phyloP scores from a whole-genome alignment of 2,797 vertebrate species.

The Rhinophrynus dorsalis region DNA sequence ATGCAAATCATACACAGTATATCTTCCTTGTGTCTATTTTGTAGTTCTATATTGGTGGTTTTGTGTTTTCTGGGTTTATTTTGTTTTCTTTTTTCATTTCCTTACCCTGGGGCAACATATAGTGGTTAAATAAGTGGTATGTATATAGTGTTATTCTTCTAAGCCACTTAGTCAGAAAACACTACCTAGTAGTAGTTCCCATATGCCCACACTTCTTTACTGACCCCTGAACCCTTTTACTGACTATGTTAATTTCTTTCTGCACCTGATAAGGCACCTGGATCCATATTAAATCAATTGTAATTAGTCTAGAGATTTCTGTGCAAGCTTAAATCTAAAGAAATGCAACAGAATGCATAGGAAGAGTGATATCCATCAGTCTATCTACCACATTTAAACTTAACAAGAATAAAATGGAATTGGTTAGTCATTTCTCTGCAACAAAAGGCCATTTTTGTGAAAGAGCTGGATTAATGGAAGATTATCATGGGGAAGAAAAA shows the following conservation, averaged over 20 bases:
- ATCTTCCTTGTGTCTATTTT: no score
- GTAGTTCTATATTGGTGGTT: no score
- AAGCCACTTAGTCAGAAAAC: no score
- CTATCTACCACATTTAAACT: conserved; percentile 39
- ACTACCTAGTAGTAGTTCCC: conserved; percentile 73
- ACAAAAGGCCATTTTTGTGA: background rate
- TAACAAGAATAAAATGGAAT: conserved; percentile 26
- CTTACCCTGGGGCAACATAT: no score
- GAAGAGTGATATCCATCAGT: conserved; percentile 54
- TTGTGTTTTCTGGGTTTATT: no score
- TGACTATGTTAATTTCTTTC: conserved; percentile 91
- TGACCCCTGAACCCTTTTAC: conserved; percentile 87
- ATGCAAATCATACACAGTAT: no score
- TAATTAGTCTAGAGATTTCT: conserved; percentile 89
- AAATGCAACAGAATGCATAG: conserved; percentile 63
- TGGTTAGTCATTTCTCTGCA: conserved; percentile 7
- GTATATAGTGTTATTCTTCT: no score
- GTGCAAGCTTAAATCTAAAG: conserved; percentile 66
- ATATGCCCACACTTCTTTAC: conserved; percentile 90
- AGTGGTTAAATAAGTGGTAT: no score
- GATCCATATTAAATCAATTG: conserved; percentile 98
- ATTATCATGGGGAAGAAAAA: background rate
- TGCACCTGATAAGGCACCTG: conserved; percentile 97
- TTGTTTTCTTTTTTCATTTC: no score
- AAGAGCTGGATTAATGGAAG: background rate